Evolutionary conservation across 2,113 vertebrate genomes (phyloP).

Genomic region (Triplophysa siluroides): DNA sequence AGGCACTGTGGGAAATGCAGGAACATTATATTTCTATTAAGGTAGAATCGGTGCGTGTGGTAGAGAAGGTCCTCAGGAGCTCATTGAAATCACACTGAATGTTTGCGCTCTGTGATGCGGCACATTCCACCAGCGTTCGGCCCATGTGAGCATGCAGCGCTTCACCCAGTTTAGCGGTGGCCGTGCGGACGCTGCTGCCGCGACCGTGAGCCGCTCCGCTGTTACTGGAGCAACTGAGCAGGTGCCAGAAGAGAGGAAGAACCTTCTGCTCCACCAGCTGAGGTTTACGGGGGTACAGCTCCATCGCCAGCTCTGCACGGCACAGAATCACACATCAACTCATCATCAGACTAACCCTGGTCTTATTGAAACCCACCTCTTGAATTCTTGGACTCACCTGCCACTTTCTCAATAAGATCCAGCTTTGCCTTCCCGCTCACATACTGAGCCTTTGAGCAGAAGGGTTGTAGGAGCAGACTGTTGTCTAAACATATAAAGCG

Average conservation of each 20-base stretch:
- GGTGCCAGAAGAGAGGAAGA: constrained; percentile 85
- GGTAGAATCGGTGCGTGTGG: constrained; percentile 56
- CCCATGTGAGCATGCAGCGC: constrained; percentile 86
- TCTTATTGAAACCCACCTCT: not conserved
- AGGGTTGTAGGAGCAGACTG: constrained; percentile 86
- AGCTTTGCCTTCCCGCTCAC: constrained; percentile 92
- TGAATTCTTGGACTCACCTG: constrained; percentile 76
- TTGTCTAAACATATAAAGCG: constrained; percentile 76
- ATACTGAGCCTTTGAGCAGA: constrained; percentile 94
- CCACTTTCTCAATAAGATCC: constrained; percentile 88
- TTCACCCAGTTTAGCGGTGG: constrained; percentile 80
- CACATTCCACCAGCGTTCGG: constrained; percentile 71
- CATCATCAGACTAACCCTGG: not conserved
- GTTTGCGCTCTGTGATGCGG: constrained; percentile 76
- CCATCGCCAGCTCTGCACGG: constrained; percentile 79
- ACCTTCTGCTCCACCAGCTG: constrained; percentile 87
- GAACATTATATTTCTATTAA: constrained; percentile 66
- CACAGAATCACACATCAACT: not conserved
- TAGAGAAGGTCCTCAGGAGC: constrained; percentile 70
- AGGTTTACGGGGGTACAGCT: constrained; percentile 85
- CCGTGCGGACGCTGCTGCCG: constrained; percentile 76
- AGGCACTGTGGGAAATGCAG: constrained; percentile 73
- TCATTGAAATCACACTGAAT: constrained; percentile 80
- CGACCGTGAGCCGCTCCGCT: constrained; percentile 80
- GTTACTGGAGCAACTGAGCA: constrained; percentile 79